phyloP scores from a whole-genome alignment of 2,888 invertebrate genomes.

The Cheilosia pagana region DNA sequence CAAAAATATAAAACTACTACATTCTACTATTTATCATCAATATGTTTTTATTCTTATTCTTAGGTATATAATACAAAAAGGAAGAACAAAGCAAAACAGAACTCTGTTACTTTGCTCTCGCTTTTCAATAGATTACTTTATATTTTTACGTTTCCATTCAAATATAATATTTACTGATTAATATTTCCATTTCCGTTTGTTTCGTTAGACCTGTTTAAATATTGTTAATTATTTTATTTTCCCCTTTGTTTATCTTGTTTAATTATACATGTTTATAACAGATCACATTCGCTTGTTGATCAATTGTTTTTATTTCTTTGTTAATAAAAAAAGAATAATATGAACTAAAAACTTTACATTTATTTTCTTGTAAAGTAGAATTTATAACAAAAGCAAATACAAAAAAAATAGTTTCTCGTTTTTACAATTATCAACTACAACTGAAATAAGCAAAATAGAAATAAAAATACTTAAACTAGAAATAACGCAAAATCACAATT shows the following conservation, averaged over 20 bases:
- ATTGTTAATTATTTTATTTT: conserved; percentile 42
- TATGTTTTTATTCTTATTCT: conserved; percentile 72
- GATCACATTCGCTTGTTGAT: conserved; percentile 36
- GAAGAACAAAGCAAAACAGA: conserved; percentile 53
- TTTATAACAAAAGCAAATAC: conserved; percentile 9
- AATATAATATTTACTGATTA: conserved; percentile 3
- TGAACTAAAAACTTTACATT: conserved; percentile 19
- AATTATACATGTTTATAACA: conserved; percentile 11
- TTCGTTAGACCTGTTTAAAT: conserved; percentile 58
- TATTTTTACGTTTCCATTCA: conserved; percentile 14
- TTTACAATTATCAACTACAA: conserved; percentile 52
- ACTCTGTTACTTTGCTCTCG: conserved; percentile 36
- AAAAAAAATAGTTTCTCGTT: conserved; percentile 56
- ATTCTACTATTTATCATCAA: conserved; percentile 70
- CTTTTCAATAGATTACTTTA: conserved; percentile 30
- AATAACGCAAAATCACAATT: conserved; percentile 38
- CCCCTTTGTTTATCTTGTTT: conserved; percentile 38
- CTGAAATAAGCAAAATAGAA: conserved; percentile 30
- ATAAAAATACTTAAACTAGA: conserved; percentile 41
- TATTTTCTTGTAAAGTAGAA: conserved; percentile 42
- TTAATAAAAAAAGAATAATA: conserved; percentile 24
- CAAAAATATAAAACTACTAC: conserved; percentile 72
- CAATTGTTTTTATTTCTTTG: conserved; percentile 55
- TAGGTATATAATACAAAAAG: conserved; percentile 51
- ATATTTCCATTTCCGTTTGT: conserved; percentile 48